phyloP scores from a whole-genome alignment of 2,888 invertebrate genomes.

The Caenorhabditis imperialis region DNA sequence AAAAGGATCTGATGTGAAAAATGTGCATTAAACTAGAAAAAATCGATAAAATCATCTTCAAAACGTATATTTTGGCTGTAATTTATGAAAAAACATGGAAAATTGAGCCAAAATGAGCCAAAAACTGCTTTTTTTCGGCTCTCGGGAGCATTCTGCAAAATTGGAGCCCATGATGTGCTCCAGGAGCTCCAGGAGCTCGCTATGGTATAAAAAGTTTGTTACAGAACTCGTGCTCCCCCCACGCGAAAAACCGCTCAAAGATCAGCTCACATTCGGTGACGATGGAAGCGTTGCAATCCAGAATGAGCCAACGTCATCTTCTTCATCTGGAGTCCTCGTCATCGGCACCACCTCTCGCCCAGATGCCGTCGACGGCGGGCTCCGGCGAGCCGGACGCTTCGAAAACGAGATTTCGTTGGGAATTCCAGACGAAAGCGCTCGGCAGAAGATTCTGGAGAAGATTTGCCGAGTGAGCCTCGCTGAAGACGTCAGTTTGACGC shows the following conservation, averaged over 20 bases:
- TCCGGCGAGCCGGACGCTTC: conserved; percentile 81
- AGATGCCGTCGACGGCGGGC: conserved; percentile 91
- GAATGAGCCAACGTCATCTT: conserved; percentile 11
- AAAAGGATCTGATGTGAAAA: too few species aligned
- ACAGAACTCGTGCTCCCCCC: conserved; percentile 63
- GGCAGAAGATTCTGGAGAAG: conserved; percentile 79
- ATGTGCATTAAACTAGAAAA: too few species aligned
- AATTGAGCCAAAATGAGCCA: too few species aligned
- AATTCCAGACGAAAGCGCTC: conserved; percentile 89
- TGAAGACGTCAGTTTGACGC: conserved; percentile 84
- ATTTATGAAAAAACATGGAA: too few species aligned
- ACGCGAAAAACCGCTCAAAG: conserved; percentile 60
- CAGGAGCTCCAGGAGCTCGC: too few species aligned
- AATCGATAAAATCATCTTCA: too few species aligned
- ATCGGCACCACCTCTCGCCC: conserved; percentile 96
- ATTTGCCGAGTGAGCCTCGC: conserved; percentile 82
- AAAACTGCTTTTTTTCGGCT: too few species aligned
- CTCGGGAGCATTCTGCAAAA: too few species aligned
- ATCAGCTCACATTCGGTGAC: conserved; percentile 58
- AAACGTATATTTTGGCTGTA: too few species aligned
- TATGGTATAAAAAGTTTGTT: too few species aligned
- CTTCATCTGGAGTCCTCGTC: conserved; percentile 79
- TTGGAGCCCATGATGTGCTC: too few species aligned
- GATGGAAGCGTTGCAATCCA: conserved; percentile 62
- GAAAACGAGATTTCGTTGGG: conserved; percentile 86